Conservation (phyloP, 2,113 vertebrate genomes). For the Aramus guarauna region DNA sequence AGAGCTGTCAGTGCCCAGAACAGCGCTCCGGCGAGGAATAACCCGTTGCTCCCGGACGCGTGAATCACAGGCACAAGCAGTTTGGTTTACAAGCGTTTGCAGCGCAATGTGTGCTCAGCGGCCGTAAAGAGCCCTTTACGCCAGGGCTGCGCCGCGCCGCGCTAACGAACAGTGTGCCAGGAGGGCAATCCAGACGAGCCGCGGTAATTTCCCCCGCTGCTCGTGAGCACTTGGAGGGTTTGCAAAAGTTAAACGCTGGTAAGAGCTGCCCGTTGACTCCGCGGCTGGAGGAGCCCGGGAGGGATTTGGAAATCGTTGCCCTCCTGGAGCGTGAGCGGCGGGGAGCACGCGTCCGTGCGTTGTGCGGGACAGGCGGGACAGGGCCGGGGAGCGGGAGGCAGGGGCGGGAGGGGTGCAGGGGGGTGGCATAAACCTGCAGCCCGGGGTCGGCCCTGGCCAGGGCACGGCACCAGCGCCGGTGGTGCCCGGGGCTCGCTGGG, state of each 20-base stretch:
- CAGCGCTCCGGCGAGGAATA: background rate
- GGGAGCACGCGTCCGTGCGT: background rate
- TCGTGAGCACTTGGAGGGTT: background rate
- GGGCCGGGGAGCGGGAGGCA: background rate
- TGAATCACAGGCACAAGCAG: background rate
- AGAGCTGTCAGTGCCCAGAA: background rate
- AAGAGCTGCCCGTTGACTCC: background rate
- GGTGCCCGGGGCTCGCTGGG: rapidly evolving
- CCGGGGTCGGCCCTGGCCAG: background rate
- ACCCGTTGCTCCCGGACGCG: background rate
- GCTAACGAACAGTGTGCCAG: too few relatives aligned
- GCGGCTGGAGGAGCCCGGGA: background rate
- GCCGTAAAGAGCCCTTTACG: background rate
- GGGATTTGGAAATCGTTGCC: background rate
- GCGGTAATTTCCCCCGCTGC: rapidly evolving
- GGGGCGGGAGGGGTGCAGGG: background rate
- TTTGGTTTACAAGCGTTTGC: background rate
- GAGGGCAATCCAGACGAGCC: background rate
- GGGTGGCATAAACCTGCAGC: background rate
- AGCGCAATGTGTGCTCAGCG: background rate
- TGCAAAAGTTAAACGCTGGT: background rate
- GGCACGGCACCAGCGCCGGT: background rate
- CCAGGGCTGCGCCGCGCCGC: background rate
- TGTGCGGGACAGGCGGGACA: background rate
- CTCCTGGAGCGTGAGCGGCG: background rate